Evolutionary conservation across 2,888 invertebrate species (phyloP), one percentile per base, ranked within the genome.

Genomic region (Colletes collaris): DNA sequence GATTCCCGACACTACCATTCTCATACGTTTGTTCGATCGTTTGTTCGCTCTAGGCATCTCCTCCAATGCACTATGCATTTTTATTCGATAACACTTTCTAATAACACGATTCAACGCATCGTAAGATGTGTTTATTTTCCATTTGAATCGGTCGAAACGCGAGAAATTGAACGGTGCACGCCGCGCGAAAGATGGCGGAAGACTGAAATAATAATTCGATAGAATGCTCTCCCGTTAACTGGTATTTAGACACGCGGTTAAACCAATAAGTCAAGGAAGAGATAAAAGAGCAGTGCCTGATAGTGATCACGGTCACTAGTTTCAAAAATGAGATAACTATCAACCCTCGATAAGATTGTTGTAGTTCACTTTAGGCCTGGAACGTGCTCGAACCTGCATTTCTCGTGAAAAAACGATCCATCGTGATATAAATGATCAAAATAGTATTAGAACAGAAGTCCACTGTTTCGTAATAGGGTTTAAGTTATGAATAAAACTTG

Each of bases 281-380:
- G 78, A 80, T 80, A 80, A 74, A 79, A 66, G 10, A 63, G 58
- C 35, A 63, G 37, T 62, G 65, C 16, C 73, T 66, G 78, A 80
- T 80, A 80, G n/a, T 67, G 19, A 70, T 73, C 62, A 66, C 10
- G 66, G 62, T 59, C 69, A 62, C 37, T 40, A 52, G 62, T 67
- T 78, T 66, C 60, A 66, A 69, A 10, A 55, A 53, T 55, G 10
- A 65, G 59, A 72, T 77, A 62, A 56, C 19, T 64, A 11, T 10
- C 62, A 44, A 73, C 27, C 19, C 11, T 16, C 46, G 68, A 80
- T 72, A 72, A 78, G 52, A 8, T 56, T 52, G 16, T 11, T 44
- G 35, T n/a, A 52, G 10, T 37, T 35, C 10, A 27, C n/a, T 70
- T 67, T 40, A 50, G 49, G 46, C 27, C 2, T 0, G 5, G 40